Evolutionary conservation across 2,888 invertebrate species (phyloP).

Genomic region (Morpho helenor): DNA sequence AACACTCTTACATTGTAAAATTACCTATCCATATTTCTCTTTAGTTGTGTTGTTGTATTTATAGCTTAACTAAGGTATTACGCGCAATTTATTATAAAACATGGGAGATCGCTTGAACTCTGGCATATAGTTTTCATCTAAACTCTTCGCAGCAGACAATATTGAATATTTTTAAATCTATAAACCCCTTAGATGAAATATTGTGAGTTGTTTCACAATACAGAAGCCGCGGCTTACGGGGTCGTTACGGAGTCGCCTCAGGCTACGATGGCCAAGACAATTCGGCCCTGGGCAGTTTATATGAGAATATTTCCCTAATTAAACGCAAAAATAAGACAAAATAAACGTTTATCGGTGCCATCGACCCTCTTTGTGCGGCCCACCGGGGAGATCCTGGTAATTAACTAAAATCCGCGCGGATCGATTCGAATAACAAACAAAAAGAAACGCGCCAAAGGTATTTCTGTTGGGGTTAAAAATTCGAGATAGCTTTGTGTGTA

Average conservation of each 20-base stretch:
- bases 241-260: constrained; percentile 56
- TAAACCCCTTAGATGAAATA: no score
- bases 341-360: constrained; percentile 74
- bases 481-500: no score
- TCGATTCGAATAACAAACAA: constrained; percentile 11
- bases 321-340: constrained; percentile 77
- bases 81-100: no score
- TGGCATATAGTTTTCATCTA: no score
- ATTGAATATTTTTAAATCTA: no score
- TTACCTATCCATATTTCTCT: no score
- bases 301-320: constrained; percentile 79
- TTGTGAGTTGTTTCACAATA: constrained; percentile 45
- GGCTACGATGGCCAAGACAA: constrained; percentile 64
- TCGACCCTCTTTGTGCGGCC: constrained; percentile 74
- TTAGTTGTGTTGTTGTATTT: no score
- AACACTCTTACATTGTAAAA: no score
- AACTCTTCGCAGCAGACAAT: no score
- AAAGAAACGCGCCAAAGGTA: not conserved
- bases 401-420: constrained; percentile 58
- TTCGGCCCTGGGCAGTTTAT: constrained; percentile 66
- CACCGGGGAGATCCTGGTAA: constrained; percentile 64
- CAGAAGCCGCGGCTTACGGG: constrained; percentile 64
- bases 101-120: no score
- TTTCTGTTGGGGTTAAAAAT: no score
- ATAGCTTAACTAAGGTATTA: no score